phyloP scores from a whole-genome alignment of 2,888 invertebrate species.

The Temnothorax rugatulus region DNA sequence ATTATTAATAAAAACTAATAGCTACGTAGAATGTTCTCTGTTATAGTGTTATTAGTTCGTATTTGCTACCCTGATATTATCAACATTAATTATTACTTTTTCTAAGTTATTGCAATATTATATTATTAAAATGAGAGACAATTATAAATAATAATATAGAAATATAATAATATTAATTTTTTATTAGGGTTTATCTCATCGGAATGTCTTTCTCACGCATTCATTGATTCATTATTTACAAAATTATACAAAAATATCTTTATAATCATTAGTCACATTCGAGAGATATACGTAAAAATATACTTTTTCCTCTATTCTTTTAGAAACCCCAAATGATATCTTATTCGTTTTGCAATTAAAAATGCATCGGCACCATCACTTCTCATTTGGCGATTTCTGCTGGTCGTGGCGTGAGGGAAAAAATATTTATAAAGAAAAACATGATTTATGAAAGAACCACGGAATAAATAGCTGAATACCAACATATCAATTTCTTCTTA shows the following conservation, averaged over 20 bases:
- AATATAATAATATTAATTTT: not conserved
- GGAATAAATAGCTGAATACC: not conserved
- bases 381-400: slow-evolving; percentile 14
- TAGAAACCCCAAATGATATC: no score
- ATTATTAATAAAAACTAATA: slow-evolving; percentile 4
- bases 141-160: not conserved
- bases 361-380: not conserved
- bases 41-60: not conserved
- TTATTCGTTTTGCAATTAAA: no score
- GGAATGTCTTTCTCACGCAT: no score
- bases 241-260: no score
- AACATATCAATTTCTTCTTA: not conserved
- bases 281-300: no score
- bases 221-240: no score
- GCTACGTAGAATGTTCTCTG: not conserved
- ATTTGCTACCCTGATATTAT: not conserved
- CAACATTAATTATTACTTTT: not conserved
- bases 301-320: no score
- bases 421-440: not conserved
- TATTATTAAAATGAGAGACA: not conserved
- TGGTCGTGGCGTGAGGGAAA: not conserved
- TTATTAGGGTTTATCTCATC: no score
- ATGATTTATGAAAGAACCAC: not conserved
- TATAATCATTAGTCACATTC: no score
- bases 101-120: not conserved